Evolutionary conservation across 2,113 vertebrate genomes (phyloP).

Genomic region (Microcebus lehilahytsara): DNA sequence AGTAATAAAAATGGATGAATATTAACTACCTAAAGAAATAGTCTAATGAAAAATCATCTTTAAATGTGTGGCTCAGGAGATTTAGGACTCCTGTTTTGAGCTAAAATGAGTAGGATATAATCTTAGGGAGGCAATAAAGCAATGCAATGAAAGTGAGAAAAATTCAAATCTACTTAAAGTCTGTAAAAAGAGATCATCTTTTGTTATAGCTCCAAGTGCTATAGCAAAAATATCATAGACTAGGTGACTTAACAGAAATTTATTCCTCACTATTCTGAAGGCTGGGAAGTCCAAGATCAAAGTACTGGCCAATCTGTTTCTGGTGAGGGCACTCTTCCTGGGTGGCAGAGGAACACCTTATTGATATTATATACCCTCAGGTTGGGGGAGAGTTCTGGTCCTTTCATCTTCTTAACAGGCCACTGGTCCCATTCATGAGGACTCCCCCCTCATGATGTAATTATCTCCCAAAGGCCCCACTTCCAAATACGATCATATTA

Average conservation of each 20-base stretch:
- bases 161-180: background rate
- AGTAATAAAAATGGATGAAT: background rate
- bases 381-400: background rate
- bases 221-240: background rate
- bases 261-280: background rate
- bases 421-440: background rate
- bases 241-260: background rate
- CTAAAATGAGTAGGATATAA: background rate
- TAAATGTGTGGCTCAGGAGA: background rate
- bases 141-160: background rate
- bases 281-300: background rate
- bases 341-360: background rate
- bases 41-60: background rate
- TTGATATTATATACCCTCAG: background rate
- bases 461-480: background rate
- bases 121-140: background rate
- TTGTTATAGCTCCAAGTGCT: background rate
- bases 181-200: background rate
- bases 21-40: background rate
- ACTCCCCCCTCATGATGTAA: background rate
- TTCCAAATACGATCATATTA: background rate
- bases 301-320: background rate
- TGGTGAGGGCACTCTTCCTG: background rate
- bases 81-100: background rate
- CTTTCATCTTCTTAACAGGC: background rate